Conservation (phyloP, 2,797 vertebrate genomes). For the Oceanodroma leucorhoa region DNA sequence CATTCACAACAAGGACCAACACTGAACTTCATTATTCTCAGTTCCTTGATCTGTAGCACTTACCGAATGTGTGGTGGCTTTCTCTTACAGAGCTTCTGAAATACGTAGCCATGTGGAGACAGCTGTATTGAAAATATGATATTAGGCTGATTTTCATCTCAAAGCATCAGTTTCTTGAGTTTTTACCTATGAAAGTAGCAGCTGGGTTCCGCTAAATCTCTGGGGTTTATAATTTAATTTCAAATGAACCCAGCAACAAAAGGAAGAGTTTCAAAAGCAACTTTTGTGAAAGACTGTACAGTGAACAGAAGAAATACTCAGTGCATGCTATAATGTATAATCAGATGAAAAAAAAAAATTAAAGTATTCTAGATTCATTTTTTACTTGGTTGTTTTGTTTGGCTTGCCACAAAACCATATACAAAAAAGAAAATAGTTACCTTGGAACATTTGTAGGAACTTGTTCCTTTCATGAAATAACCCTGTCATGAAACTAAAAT, state of each 20-base stretch:
- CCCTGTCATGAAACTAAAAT: neutral
- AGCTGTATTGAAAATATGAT: neutral
- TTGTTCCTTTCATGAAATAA: neutral
- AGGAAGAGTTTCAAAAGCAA: neutral
- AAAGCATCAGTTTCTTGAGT: neutral
- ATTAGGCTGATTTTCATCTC: neutral
- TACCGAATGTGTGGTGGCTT: neutral
- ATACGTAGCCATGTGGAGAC: neutral
- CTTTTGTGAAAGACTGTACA: neutral
- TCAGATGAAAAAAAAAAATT: accelerated
- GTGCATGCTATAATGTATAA: neutral
- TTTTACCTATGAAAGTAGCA: neutral
- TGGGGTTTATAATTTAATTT: neutral
- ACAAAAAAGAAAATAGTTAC: neutral
- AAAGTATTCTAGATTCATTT: neutral
- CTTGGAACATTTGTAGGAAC: neutral
- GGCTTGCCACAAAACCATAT: neutral
- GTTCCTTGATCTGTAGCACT: neutral
- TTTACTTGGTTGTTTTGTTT: neutral
- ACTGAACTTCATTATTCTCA: neutral
- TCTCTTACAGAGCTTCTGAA: neutral
- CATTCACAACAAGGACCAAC: neutral
- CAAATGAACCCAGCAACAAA: neutral
- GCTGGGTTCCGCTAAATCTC: neutral
- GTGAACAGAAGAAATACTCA: neutral